phyloP scores from a whole-genome alignment of 1,140 invertebrate genomes.

The Drosophila carrolli region DNA sequence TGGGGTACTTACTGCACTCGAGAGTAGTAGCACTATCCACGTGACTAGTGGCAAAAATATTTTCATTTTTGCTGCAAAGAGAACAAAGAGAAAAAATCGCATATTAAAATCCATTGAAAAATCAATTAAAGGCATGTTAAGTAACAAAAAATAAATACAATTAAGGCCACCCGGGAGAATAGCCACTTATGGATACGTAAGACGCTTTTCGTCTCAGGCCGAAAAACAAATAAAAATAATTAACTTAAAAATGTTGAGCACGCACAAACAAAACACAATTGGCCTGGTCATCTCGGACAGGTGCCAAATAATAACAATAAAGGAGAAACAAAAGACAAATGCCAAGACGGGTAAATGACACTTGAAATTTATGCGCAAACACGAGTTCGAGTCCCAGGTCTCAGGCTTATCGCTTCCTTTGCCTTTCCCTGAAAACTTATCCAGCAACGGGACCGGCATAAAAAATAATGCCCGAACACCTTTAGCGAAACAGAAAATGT shows the following conservation, averaged over 20 bases:
- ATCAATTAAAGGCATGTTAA: conserved; percentile 60
- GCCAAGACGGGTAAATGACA: conserved; percentile 77
- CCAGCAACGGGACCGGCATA: conserved; percentile 74
- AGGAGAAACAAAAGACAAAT: conserved; percentile 51
- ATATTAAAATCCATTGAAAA: conserved; percentile 60
- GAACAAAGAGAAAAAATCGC: conserved; percentile 41
- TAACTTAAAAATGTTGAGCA: conserved; percentile 76
- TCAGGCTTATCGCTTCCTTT: conserved; percentile 56
- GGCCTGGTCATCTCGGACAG: conserved; percentile 72
- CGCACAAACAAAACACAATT: conserved; percentile 63
- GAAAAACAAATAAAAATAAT: conserved; percentile 68
- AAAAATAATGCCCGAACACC: conserved; percentile 54
- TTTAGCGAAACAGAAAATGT: conserved; percentile 62
- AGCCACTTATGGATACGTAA: conserved; percentile 39
- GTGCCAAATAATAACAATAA: conserved; percentile 69
- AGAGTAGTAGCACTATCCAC: conserved; percentile 88
- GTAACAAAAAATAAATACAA: conserved; percentile 41
- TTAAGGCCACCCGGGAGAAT: conserved; percentile 13
- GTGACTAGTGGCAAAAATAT: conserved; percentile 89
- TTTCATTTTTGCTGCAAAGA: conserved; percentile 89
- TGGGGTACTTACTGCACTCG: conserved; percentile 86
- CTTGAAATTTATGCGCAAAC: conserved; percentile 82
- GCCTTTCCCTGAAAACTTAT: conserved; percentile 38
- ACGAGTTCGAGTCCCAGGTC: conserved; percentile 42
- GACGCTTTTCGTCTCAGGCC: conserved; percentile 69